Evolutionary conservation across 1,140 invertebrate species (phyloP), one percentile per base, ranked within the genome.

Genomic region (Probaryconus sp.): DNA sequence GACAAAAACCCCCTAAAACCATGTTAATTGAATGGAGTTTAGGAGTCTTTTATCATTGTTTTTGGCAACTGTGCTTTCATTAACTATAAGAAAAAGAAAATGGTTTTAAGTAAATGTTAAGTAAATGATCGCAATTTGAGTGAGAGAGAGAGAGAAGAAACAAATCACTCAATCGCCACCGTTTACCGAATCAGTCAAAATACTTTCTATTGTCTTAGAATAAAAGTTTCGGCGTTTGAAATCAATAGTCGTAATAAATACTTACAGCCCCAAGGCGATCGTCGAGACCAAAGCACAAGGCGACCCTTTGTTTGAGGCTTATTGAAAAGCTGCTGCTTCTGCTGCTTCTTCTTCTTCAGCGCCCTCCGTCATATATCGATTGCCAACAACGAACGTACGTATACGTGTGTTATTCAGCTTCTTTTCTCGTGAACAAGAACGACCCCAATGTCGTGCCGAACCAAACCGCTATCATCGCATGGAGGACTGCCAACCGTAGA

Each of bases 341-440:
- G n/a, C 40, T 43, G 17, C 42, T 45, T 7, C 21, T 24, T 20
- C 7, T 40, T 53, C 55, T 69, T 76, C 61, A 30, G 47, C 60
- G 48, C 73, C 73, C 65, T 76, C 48, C 58, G 51, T 76, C 73
- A 76, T 76, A 76, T 76, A 75, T 75, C 65, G 73, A 76, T 70
- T 76, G 47, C 48, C 10, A 60, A 53, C 47, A 53, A 53, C 55
- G 47, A 50, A 38, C 30, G 48, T 26, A 38, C 13, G 42, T 26
- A 53, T 61, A 45, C 35, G 50, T 68, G 42, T 40, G 51, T 56
- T 60, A 60, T 65, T 72, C 63, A 40, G 58, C 56, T 69, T 76
- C 73, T 64, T 71, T 73, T 68, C 45, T 60, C 42, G 3, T 13
- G n/a, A n/a, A n/a, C 30, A 50, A 60, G 48, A 63, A 67, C 55